These are phyloP conservation scores for Saccostrea glomerata DNA, from an alignment of 1,140 invertebrate genomes.

Conservation along the genomic window DNA sequence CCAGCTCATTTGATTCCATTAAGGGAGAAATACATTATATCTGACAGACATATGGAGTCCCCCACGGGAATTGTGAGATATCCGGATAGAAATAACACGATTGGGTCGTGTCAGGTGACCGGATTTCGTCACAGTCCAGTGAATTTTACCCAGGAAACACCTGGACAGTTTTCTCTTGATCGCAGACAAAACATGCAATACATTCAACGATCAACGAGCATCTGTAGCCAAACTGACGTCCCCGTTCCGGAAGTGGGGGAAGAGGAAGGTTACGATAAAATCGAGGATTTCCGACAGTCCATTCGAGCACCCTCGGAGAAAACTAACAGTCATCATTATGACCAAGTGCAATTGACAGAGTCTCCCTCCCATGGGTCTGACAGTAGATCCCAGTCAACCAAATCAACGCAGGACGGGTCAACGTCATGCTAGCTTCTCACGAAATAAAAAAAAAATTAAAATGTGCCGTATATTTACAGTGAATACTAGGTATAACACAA, in stretches of 20 bases:
- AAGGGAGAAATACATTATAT: conserved; percentile 29
- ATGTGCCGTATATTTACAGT: neutral
- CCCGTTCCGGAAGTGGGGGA: neutral
- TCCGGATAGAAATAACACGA: conserved; percentile 16
- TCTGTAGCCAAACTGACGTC: neutral
- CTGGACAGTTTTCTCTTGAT: conserved; percentile 33
- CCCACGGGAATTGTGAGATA: conserved; percentile 14
- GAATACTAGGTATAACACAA: neutral
- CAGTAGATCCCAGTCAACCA: conserved; percentile 3
- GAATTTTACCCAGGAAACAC: neutral
- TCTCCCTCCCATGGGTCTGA: neutral
- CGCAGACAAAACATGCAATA: conserved; percentile 13
- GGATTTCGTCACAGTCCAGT: conserved; percentile 31
- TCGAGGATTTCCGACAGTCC: conserved; percentile 25
- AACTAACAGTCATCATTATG: neutral
- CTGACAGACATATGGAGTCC: neutral
- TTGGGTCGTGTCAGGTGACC: conserved; percentile 15
- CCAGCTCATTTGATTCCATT: conserved; percentile 27
- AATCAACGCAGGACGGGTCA: conserved; percentile 2
- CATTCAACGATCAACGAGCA: conserved; percentile 8
- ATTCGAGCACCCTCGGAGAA: conserved; percentile 33
- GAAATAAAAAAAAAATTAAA: neutral
- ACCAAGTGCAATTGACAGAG: conserved; percentile 32
- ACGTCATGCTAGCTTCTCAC: neutral
- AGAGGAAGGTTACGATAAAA: conserved; percentile 7